Evolutionary conservation across 2,888 invertebrate species (phyloP).

Genomic region (Agrotis clavis): DNA sequence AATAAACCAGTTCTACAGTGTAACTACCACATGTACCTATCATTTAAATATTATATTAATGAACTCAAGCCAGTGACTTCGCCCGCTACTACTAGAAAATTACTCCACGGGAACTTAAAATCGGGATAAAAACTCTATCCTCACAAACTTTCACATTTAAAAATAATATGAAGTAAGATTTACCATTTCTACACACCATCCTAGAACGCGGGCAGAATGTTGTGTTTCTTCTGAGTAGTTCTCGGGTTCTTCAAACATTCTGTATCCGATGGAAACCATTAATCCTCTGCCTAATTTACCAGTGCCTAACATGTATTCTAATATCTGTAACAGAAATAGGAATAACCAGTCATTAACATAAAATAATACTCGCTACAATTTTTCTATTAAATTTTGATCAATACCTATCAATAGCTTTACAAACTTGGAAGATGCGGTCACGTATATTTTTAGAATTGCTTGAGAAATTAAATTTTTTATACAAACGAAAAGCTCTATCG

Average conservation of each 20-base stretch:
- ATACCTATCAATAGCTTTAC: neutral
- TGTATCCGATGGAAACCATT: slow-evolving; percentile 15
- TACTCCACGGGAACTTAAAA: too few relatives aligned
- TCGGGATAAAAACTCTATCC: too few relatives aligned
- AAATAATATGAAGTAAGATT: neutral
- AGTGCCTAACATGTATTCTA: slow-evolving; percentile 25
- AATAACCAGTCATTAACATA: too few relatives aligned
- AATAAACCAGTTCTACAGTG: too few relatives aligned
- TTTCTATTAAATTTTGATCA: neutral
- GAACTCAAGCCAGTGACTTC: too few relatives aligned
- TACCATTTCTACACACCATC: slow-evolving; percentile 55
- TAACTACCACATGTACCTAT: too few relatives aligned
- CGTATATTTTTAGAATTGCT: neutral
- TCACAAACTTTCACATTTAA: too few relatives aligned
- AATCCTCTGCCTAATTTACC: slow-evolving; percentile 41
- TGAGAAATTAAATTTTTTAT: too few relatives aligned
- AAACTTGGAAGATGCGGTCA: neutral
- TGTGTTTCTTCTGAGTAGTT: slow-evolving; percentile 29
- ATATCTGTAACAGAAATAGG: slow-evolving; percentile 28
- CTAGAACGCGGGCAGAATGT: slow-evolving; percentile 41
- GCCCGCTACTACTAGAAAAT: too few relatives aligned
- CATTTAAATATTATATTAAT: too few relatives aligned
- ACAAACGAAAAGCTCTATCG: too few relatives aligned
- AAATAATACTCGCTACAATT: neutral
- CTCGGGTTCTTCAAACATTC: slow-evolving; percentile 35